These are phyloP conservation scores for Erpornis zantholeuca DNA, from an alignment of 2,113 vertebrate species.

Conservation along the genomic window DNA sequence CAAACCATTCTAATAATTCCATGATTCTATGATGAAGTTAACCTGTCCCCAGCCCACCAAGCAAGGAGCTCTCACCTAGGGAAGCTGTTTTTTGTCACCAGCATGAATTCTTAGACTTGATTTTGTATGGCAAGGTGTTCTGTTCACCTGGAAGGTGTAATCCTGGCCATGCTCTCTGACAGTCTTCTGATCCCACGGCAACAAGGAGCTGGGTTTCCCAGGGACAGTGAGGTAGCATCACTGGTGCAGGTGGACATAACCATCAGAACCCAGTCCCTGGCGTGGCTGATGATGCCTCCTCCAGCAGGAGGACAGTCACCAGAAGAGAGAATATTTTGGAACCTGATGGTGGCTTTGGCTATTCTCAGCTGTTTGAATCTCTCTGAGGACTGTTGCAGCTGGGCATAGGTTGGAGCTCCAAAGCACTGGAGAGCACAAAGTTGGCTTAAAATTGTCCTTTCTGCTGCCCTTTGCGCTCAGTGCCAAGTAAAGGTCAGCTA, in stretches of 20 bases:
- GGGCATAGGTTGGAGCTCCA: background rate
- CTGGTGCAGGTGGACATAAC: background rate
- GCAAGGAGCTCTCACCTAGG: background rate
- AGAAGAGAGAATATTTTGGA: background rate
- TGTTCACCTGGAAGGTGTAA: background rate
- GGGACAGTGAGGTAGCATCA: background rate
- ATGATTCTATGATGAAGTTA: background rate
- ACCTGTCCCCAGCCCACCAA: background rate
- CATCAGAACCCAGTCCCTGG: background rate
- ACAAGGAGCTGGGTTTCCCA: background rate
- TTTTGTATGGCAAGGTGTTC: background rate
- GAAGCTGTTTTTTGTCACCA: background rate
- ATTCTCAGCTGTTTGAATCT: background rate
- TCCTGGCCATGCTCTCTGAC: background rate
- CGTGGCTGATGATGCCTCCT: background rate
- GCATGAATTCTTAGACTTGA: rapidly evolving
- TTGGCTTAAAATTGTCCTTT: constrained; percentile 9
- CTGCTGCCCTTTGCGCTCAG: background rate
- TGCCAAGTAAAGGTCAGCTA: background rate
- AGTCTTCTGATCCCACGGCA: background rate
- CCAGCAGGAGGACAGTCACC: background rate
- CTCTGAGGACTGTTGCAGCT: background rate
- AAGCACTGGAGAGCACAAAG: background rate
- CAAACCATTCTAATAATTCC: background rate
- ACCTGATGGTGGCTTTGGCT: background rate